A percentile compares a stretch with the other conserved stretches of the same genome.
phyloP scores from a whole-genome alignment of 2,113 vertebrate species.

The Synchiropus splendidus region DNA sequence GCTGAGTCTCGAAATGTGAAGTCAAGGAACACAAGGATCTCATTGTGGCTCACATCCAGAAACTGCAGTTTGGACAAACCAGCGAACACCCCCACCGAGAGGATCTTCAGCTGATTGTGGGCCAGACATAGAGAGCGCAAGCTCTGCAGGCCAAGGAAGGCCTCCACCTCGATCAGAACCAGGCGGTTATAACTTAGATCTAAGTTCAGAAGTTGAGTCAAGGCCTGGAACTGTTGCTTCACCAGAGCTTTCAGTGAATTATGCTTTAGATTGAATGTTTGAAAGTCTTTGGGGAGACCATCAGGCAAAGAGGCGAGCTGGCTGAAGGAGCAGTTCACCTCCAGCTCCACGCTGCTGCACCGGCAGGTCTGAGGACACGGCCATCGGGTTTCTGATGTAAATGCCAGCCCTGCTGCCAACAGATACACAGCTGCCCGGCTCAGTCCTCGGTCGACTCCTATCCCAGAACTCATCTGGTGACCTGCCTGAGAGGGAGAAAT shows the following conservation, averaged over 20 bases:
- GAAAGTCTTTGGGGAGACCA: slow-evolving; percentile 52
- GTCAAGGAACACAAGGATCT: slow-evolving; percentile 78
- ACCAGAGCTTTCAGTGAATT: slow-evolving; percentile 70
- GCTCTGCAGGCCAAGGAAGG: slow-evolving; percentile 65
- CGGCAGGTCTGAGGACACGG: slow-evolving; percentile 66
- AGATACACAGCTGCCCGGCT: slow-evolving; percentile 50
- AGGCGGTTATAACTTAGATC: slow-evolving; percentile 78
- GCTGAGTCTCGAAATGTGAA: slow-evolving; percentile 70
- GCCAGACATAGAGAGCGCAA: slow-evolving; percentile 59
- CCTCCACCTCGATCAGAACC: slow-evolving; percentile 67
- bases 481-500: slow-evolving; percentile 33
- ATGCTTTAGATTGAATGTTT: slow-evolving; percentile 68
- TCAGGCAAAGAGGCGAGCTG: slow-evolving; percentile 59
- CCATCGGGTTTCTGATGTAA: slow-evolving; percentile 29
- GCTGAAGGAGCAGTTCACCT: slow-evolving; percentile 67
- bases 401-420: slow-evolving; percentile 32
- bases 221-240: slow-evolving; percentile 61
- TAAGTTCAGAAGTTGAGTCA: slow-evolving; percentile 67
- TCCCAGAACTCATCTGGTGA: slow-evolving; percentile 58
- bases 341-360: slow-evolving; percentile 53
- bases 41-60: slow-evolving; percentile 76
- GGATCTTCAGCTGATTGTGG: slow-evolving; percentile 71
- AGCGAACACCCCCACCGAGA: slow-evolving; percentile 68
- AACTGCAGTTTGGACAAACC: slow-evolving; percentile 65
- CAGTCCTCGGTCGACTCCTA: slow-evolving; percentile 33